phyloP scores from a whole-genome alignment of 2,888 invertebrate genomes.

The Gerris lacustris region DNA sequence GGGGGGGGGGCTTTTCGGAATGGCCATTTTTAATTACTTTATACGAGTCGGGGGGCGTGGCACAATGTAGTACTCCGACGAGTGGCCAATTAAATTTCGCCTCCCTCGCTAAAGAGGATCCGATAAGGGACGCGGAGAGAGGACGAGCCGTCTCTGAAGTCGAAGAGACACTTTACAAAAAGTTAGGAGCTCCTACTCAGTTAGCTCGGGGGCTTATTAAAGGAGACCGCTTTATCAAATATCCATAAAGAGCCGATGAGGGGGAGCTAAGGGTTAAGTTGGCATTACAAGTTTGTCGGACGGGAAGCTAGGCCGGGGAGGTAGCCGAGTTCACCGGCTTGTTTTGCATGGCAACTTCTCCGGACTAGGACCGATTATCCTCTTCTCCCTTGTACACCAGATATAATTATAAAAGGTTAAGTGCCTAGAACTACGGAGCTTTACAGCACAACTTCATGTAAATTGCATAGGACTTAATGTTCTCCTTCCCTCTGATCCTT shows the following conservation, averaged over 20 bases:
- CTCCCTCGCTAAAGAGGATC: background rate
- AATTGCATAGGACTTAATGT: slow-evolving; percentile 27
- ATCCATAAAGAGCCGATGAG: slow-evolving; percentile 26
- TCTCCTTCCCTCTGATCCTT: background rate
- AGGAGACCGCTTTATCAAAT: slow-evolving; percentile 27
- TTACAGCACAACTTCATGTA: slow-evolving; percentile 25
- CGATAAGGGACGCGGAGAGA: background rate
- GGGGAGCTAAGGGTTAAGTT: slow-evolving; percentile 22
- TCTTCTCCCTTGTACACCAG: slow-evolving; percentile 19
- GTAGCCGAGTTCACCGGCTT: slow-evolving; percentile 14
- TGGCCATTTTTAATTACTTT: slow-evolving; percentile 8
- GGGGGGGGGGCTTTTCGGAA: background rate
- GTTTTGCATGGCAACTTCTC: slow-evolving; percentile 21
- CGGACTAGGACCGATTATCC: slow-evolving; percentile 11
- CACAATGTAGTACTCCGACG: slow-evolving; percentile 8
- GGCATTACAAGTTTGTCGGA: slow-evolving; percentile 21
- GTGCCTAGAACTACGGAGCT: slow-evolving; percentile 21
- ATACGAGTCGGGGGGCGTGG: background rate
- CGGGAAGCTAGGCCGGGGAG: slow-evolving; percentile 17
- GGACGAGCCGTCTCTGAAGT: background rate
- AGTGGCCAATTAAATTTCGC: slow-evolving; percentile 26
- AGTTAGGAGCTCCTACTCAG: background rate
- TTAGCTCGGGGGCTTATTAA: slow-evolving; percentile 23
- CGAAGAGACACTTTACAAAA: background rate
- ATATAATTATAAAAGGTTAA: slow-evolving; percentile 29